Percentiles rank a stretch among this genome's conserved stretches.
These are phyloP conservation scores for Callorhinus ursinus DNA, from an alignment of 2,113 vertebrate genomes.

Conservation along the genomic window DNA sequence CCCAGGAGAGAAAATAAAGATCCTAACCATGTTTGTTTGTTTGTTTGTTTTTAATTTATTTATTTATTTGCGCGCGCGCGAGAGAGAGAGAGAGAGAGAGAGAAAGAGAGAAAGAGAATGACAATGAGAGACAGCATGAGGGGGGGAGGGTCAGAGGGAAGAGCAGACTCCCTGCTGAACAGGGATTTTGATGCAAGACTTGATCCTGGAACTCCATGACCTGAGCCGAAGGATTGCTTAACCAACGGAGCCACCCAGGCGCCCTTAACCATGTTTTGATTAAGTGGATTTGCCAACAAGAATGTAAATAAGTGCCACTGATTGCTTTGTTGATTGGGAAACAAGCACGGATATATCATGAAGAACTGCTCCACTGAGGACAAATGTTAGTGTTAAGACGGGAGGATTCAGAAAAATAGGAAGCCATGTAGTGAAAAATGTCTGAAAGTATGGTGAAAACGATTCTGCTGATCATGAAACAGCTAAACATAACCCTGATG, in stretches of 20 bases:
- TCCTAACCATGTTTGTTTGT: background rate
- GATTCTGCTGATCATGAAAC: background rate
- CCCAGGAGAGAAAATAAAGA: background rate
- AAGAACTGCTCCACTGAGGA: background rate
- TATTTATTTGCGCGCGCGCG: no score
- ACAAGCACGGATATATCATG: background rate
- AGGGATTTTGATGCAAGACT: no score
- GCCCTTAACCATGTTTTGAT: background rate
- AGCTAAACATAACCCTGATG: background rate
- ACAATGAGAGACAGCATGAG: no score
- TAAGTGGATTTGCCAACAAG: background rate
- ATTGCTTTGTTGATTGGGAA: background rate
- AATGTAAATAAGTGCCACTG: background rate
- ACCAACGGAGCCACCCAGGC: no score
- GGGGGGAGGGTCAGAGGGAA: no score
- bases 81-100: no score
- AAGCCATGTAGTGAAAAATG: background rate
- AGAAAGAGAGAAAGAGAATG: no score
- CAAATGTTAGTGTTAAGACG: background rate
- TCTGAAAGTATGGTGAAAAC: background rate
- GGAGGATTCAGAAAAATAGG: background rate
- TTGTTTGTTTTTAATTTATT: no score
- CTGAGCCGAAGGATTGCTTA: no score
- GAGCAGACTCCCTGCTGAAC: no score
- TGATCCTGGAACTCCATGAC: no score